Conservation (phyloP, 1,140 invertebrate genomes). For the Limonius californicus region DNA sequence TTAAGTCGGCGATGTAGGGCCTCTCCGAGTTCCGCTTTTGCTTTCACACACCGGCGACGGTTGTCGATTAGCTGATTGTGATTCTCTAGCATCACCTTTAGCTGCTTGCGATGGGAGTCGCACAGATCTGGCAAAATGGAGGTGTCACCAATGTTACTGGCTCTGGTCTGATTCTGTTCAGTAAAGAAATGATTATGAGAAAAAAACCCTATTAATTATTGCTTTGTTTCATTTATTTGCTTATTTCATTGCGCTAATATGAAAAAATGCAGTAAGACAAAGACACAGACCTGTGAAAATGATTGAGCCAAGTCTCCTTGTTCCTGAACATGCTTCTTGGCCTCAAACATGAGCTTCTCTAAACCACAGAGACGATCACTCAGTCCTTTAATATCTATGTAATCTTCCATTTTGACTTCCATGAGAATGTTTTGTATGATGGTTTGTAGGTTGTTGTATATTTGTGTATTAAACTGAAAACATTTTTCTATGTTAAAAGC, state of each 20-base stretch:
- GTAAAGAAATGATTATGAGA: no score
- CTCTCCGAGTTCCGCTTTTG: slow-evolving; percentile 83
- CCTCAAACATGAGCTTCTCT: slow-evolving; percentile 75
- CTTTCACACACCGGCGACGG: slow-evolving; percentile 69
- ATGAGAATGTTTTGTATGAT: slow-evolving; percentile 61
- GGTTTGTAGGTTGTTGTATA: slow-evolving; percentile 53
- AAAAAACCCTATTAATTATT: no score
- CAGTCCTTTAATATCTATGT: slow-evolving; percentile 88
- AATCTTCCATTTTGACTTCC: slow-evolving; percentile 63
- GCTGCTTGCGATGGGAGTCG: slow-evolving; percentile 69
- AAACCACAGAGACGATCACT: slow-evolving; percentile 80
- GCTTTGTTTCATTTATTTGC: no score
- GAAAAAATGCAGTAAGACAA: neutral
- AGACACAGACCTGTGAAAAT: slow-evolving; percentile 52
- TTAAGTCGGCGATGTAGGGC: slow-evolving; percentile 80
- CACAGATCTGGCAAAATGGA: slow-evolving; percentile 86
- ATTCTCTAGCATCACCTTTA: slow-evolving; percentile 77
- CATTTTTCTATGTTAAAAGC: no score
- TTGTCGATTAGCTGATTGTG: slow-evolving; percentile 79
- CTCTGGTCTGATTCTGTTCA: slow-evolving; percentile 75
- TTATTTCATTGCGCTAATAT: no score
- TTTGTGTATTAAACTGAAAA: slow-evolving; percentile 56
- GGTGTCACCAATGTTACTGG: slow-evolving; percentile 70
- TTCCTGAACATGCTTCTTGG: slow-evolving; percentile 72
- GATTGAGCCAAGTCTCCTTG: slow-evolving; percentile 80